Percentiles rank a stretch among this genome's conserved stretches.
Conservation (phyloP, 2,888 invertebrate genomes). For the Dryobotodes eremita region DNA sequence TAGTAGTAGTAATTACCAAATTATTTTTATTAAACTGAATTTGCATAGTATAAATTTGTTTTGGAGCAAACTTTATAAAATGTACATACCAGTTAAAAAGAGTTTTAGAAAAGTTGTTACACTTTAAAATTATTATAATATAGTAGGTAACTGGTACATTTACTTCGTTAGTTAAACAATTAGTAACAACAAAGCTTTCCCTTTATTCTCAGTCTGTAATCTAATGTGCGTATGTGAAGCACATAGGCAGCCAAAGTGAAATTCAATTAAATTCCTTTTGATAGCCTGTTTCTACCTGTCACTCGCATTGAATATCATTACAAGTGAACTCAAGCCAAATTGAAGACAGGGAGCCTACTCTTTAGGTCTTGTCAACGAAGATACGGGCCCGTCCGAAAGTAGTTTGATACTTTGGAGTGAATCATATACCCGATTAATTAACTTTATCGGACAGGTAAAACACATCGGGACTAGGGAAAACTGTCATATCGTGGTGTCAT, state of each 20-base stretch:
- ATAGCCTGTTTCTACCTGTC: conserved; percentile 54
- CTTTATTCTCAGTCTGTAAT: conserved; percentile 35
- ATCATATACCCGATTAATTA: no score
- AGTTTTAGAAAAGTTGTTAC: neutral
- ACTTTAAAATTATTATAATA: neutral
- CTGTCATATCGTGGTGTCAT: no score
- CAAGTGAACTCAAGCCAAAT: conserved; percentile 15
- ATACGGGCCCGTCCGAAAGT: no score
- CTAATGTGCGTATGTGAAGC: conserved; percentile 31
- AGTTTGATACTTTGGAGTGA: no score
- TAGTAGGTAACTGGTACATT: neutral
- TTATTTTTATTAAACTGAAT: neutral
- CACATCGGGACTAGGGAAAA: no score
- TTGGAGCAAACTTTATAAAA: neutral
- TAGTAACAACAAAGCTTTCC: conserved; percentile 41
- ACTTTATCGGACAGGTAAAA: no score
- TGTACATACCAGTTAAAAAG: neutral
- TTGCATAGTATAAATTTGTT: no score
- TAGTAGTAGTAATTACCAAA: neutral
- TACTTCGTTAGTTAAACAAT: conserved; percentile 5
- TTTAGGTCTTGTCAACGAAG: no score
- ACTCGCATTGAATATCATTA: conserved; percentile 54
- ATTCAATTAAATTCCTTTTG: conserved; percentile 66
- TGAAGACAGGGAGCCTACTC: no score
- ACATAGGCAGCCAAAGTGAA: conserved; percentile 42